Evolutionary conservation across 2,888 invertebrate species (phyloP), one percentile per base, ranked within the genome.

Genomic region (Melinaea menophilus): DNA sequence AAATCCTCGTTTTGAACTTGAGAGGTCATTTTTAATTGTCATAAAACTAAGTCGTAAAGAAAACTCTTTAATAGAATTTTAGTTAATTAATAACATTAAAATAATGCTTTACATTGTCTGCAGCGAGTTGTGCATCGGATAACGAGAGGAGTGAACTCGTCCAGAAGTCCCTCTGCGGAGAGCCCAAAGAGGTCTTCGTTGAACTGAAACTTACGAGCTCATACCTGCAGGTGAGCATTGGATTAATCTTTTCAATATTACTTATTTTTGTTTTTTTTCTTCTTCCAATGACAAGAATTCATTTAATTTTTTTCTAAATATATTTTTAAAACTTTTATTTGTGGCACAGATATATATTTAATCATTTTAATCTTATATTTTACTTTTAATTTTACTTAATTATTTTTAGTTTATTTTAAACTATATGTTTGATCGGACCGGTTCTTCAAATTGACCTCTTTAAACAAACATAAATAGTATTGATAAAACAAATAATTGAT

Each of bases 161-260:
- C 48, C 79, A 85, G 62, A 79, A 86, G 61, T 82, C 90, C 12
- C 81, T 78, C 66, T 90, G 90, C 64, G 88, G 89, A 11, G 80
- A 78, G 11, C 90, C 90, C 5, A 86, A 84, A 71, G 88, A 88
- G 45, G 85, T 85, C 37, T 90, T 89, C 75, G 76, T 85, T 12
- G 79, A 80, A 60, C 73, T 90, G 51, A 79, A 80, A 22, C 78
- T 80, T 2, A 77, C 78, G 64, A 80, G 79, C 33, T 79, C 84
- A 5, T 82, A 86, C 64, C 80, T 87, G 70, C 82, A 85, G 85
- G 90, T 90, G 79, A 77, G 55, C 3, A 60, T 22, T 51, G 13
- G 2, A 37, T 45, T 56, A 35, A 9, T 57, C 45, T 46, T 34
- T 55, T 34, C 4, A 31, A 22, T 46, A 56, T 33, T 31, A 41